Evolutionary conservation across 2,113 vertebrate genomes (phyloP).

Genomic region (Chauna torquata): DNA sequence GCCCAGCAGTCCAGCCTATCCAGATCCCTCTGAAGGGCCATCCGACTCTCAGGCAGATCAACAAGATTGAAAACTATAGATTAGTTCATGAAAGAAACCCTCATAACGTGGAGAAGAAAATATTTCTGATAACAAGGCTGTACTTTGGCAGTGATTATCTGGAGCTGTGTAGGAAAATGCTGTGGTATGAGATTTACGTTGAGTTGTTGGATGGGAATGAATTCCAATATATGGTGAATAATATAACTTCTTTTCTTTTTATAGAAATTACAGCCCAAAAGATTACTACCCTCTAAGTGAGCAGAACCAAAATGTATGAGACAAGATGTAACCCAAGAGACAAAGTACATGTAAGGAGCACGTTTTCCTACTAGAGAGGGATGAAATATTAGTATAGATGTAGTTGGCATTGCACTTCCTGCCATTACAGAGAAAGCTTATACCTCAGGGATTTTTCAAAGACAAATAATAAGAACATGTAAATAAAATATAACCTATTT

Average conservation of each 20-base stretch:
- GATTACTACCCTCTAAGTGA: neutral
- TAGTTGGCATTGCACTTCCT: neutral
- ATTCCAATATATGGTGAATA: neutral
- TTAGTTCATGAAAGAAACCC: neutral
- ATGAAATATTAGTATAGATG: neutral
- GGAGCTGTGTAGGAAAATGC: neutral
- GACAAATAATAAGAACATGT: neutral
- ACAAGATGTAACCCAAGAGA: neutral
- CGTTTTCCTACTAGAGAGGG: neutral
- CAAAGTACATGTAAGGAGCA: neutral
- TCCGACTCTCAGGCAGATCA: too few relatives aligned
- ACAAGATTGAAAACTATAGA: too few relatives aligned
- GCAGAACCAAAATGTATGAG: neutral
- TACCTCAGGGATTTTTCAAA: neutral
- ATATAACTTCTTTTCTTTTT: neutral
- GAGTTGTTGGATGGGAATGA: neutral
- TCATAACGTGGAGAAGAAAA: neutral
- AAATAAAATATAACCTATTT: slow-evolving; percentile 27
- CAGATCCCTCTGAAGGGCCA: too few relatives aligned
- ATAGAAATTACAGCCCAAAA: neutral
- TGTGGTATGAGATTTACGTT: neutral
- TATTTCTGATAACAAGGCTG: neutral
- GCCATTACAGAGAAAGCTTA: neutral
- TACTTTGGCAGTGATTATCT: neutral
- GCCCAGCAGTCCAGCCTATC: too few relatives aligned